Percentiles rank a stretch among this genome's conserved stretches.
Evolutionary conservation across 2,888 invertebrate species (phyloP).

Genomic region (Lingula anatina): DNA sequence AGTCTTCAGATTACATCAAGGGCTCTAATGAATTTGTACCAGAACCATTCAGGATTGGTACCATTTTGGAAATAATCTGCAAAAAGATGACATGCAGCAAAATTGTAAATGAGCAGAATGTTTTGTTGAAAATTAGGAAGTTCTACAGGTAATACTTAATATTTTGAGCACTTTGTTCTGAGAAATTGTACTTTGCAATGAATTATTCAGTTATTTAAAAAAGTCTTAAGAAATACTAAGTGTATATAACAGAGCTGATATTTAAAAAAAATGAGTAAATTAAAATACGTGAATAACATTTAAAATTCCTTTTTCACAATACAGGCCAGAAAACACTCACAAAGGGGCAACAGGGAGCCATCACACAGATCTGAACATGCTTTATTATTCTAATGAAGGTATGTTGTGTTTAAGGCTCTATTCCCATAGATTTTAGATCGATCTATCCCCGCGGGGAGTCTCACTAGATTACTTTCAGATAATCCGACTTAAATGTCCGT

Average conservation of each 20-base stretch:
- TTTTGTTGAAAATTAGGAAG: slow-evolving; percentile 65
- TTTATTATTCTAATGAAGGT: slow-evolving; percentile 76
- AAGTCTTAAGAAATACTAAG: background rate
- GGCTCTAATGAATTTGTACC: slow-evolving; percentile 70
- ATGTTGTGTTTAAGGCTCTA: slow-evolving; percentile 29
- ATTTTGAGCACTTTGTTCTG: no score
- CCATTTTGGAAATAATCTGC: slow-evolving; percentile 63
- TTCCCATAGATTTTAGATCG: no score
- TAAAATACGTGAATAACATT: no score
- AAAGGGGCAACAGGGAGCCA: slow-evolving; percentile 58
- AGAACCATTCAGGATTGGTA: slow-evolving; percentile 71
- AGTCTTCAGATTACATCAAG: slow-evolving; percentile 64
- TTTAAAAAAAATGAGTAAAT: background rate
- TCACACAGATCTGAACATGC: slow-evolving; percentile 66
- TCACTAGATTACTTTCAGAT: no score
- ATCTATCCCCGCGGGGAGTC: no score
- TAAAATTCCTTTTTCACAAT: no score
- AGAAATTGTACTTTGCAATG: background rate
- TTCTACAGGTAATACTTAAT: slow-evolving; percentile 53
- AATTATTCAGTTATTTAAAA: background rate
- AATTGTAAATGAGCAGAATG: slow-evolving; percentile 58
- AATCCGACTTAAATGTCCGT: no score
- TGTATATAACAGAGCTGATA: background rate
- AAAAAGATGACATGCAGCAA: slow-evolving; percentile 54
- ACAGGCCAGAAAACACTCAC: slow-evolving; percentile 71